Evolutionary conservation across 2,113 vertebrate species (phyloP), one percentile per base, ranked within the genome.

Genomic region (Fregetta grallaria): DNA sequence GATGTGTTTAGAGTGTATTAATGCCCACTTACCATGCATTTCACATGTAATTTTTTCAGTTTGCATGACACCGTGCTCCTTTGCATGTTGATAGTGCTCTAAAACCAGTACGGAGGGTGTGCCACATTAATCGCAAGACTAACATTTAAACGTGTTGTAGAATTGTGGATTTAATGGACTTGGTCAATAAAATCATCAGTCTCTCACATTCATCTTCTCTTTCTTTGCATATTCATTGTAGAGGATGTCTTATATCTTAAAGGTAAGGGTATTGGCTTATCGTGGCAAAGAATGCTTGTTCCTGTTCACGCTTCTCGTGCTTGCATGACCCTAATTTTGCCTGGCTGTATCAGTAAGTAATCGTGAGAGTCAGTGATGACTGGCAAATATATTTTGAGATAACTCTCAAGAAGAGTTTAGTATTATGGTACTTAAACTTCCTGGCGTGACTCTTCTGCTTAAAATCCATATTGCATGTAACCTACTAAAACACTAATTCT

Each of bases 231-330:
- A 98, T 99, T 99, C 98, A 98, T 98, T 99, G 97, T 99, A 99
- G 99, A 99, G 99, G 99, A 99, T 99, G 99, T 99, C 99, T 99
- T 99, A 99, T 99, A 99, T 99, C 98, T 98, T 99, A 98, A 99
- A 99, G 99, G 99, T 99, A 99, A 99, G 99, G 98, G 98, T 99
- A 99, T 95, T 95, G 86, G 90, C 96, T 97, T 97, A 91, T 86
- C 1, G 88, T 98, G 97, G 96, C 98, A 94, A 96, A 95, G 96
- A 97, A 95, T 96, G 93, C 98, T 97, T 98, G 80, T 93, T 91
- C 97, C 89, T 88, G 62, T 96, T 95, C 94, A 93, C 29, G 91
- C 91, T 90, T 91, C 65, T 96, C 13, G 53, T 96, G 93, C 81
- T 97, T 97, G 94, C 96, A 96, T 96, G 91, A 86, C 70, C 87